Evolutionary conservation across 1,140 invertebrate species (phyloP).

Genomic region (Nymphalis io): DNA sequence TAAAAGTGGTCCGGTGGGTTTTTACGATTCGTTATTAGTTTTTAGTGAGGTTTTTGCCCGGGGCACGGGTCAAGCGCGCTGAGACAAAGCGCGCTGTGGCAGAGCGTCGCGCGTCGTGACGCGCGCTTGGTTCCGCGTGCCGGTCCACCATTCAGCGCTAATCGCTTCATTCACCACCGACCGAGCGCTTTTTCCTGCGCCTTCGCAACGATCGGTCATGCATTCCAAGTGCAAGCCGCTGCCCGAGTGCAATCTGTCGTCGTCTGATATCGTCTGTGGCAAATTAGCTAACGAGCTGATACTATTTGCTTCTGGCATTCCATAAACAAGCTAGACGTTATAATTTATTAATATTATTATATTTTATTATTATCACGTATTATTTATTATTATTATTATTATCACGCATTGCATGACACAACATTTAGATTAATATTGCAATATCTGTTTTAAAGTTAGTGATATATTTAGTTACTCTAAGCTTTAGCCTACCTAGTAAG

Average conservation of each 20-base stretch:
- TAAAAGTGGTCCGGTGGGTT: constrained; percentile 55
- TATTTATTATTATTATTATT: too few relatives aligned
- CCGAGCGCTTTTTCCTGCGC: constrained; percentile 64
- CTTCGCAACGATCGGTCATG: constrained; percentile 67
- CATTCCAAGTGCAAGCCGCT: constrained; percentile 57
- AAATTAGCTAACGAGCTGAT: constrained; percentile 42
- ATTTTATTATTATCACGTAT: too few relatives aligned
- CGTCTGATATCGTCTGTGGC: constrained; percentile 39
- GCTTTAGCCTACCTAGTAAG: not conserved
- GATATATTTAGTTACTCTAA: too few relatives aligned
- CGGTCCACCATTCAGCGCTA: constrained; percentile 69
- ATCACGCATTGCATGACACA: too few relatives aligned
- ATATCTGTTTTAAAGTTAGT: too few relatives aligned
- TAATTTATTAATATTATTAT: not conserved
- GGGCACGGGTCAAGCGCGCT: constrained; percentile 76
- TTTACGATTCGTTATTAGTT: constrained; percentile 60
- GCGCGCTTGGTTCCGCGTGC: constrained; percentile 75
- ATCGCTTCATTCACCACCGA: constrained; percentile 74
- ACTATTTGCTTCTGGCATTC: constrained; percentile 11
- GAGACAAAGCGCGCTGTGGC: constrained; percentile 72
- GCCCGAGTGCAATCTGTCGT: constrained; percentile 37
- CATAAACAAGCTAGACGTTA: not conserved
- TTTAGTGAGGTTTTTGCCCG: constrained; percentile 61
- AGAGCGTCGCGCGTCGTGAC: constrained; percentile 60
- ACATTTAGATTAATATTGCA: too few relatives aligned